These are phyloP conservation scores for Uloborus plumipes DNA, from an alignment of 2,888 invertebrate genomes.

Conservation along the genomic window DNA sequence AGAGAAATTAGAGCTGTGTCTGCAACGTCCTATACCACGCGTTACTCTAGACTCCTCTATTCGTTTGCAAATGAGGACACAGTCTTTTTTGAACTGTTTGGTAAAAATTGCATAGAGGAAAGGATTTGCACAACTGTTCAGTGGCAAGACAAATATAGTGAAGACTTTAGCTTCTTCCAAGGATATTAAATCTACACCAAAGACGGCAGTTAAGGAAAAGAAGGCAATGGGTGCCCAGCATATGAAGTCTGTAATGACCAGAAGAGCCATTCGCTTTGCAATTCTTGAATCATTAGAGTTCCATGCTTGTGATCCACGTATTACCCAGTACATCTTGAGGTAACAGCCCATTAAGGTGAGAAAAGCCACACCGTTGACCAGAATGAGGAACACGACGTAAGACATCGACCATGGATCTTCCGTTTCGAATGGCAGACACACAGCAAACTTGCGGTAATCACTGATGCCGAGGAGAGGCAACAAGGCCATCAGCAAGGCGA, in stretches of 20 bases:
- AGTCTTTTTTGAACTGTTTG: slow-evolving; percentile 97
- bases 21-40: slow-evolving; percentile 86
- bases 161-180: slow-evolving; percentile 94
- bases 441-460: slow-evolving; percentile 95
- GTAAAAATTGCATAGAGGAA: slow-evolving; percentile 97
- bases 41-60: slow-evolving; percentile 94
- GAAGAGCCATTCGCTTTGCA: slow-evolving; percentile 94
- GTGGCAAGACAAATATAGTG: slow-evolving; percentile 93
- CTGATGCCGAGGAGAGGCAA: slow-evolving; percentile 92
- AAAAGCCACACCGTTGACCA: slow-evolving; percentile 94
- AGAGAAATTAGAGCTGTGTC: slow-evolving; percentile 89
- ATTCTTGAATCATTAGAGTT: slow-evolving; percentile 96
- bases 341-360: slow-evolving; percentile 95
- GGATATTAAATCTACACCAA: slow-evolving; percentile 90
- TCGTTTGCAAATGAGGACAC: slow-evolving; percentile 93
- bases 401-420: slow-evolving; percentile 83
- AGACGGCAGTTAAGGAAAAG: slow-evolving; percentile 92
- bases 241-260: slow-evolving; percentile 96
- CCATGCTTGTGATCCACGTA: slow-evolving; percentile 89
- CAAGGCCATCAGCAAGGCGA: slow-evolving; percentile 87
- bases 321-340: slow-evolving; percentile 96
- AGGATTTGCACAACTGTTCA: slow-evolving; percentile 98
- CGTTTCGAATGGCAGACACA: slow-evolving; percentile 95
- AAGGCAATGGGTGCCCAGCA: slow-evolving; percentile 99
- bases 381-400: slow-evolving; percentile 91